A percentile compares a stretch with the other conserved stretches of the same genome.
Conservation (phyloP, 1,140 invertebrate genomes). For the Drosophila sulfurigaster region DNA sequence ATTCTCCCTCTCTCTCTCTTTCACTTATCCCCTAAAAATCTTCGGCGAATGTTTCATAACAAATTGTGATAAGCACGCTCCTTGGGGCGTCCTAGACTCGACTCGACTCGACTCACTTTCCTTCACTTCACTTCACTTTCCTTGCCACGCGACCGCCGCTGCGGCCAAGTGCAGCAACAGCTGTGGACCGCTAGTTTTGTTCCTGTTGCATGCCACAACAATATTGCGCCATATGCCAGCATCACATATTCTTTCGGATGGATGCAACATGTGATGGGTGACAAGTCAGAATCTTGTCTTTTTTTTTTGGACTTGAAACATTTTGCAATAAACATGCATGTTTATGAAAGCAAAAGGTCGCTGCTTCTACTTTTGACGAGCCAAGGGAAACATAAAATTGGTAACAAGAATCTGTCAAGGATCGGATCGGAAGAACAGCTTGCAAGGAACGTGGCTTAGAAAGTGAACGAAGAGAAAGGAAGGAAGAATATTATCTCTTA, state of each 20-base stretch:
- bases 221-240: constrained; percentile 53
- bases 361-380: background rate
- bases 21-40: constrained; percentile 4
- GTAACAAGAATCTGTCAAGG: constrained; percentile 15
- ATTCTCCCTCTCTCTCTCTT: constrained; percentile 9
- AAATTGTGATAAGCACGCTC: constrained; percentile 71
- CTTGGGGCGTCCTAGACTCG: constrained; percentile 67
- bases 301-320: constrained; percentile 47
- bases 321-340: constrained; percentile 77
- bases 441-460: background rate
- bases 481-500: background rate
- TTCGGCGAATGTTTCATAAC: constrained; percentile 38
- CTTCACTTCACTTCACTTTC: constrained; percentile 46
- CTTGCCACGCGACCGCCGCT: constrained; percentile 52
- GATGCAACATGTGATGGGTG: constrained; percentile 65
- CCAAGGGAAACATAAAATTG: background rate
- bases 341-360: constrained; percentile 57
- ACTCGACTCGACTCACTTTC: constrained; percentile 54
- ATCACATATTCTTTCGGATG: background rate
- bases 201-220: constrained; percentile 21
- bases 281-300: constrained; percentile 47
- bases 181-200: constrained; percentile 40
- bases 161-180: constrained; percentile 52
- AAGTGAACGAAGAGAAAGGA: background rate
- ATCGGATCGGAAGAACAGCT: background rate